Percentiles rank a stretch among this genome's conserved stretches.
Evolutionary conservation across 2,113 vertebrate species (phyloP).

Genomic region (Camelus bactrianus): DNA sequence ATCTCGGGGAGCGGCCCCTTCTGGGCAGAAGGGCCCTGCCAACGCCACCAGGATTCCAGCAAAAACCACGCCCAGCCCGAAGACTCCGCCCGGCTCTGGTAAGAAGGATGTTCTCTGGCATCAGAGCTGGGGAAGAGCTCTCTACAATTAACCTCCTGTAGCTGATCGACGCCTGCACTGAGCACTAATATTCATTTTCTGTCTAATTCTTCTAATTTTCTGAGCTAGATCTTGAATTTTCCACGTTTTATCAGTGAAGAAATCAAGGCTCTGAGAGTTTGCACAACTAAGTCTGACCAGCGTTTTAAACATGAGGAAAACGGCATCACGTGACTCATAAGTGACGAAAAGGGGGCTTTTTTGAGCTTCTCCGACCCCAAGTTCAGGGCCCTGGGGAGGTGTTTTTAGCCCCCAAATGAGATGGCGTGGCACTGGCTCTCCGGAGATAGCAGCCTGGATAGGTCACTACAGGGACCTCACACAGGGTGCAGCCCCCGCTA

Average conservation of each 20-base stretch:
- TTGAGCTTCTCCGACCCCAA: not conserved
- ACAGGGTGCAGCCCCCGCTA: not conserved
- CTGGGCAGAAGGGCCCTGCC: slow-evolving; percentile 88
- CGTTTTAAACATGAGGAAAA: not conserved
- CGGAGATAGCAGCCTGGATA: not conserved
- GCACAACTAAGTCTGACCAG: not conserved
- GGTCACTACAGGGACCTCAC: not conserved
- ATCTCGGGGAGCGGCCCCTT: slow-evolving; percentile 81
- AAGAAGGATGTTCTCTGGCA: slow-evolving; percentile 5
- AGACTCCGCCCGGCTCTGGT: slow-evolving; percentile 89
- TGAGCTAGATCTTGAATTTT: not conserved
- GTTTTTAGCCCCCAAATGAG: not conserved
- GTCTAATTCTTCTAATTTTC: not conserved
- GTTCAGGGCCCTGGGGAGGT: not conserved
- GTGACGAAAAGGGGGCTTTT: not conserved
- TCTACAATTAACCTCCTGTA: fast-evolving
- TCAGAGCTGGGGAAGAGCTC: not conserved
- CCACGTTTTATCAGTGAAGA: not conserved
- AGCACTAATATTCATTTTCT: not conserved
- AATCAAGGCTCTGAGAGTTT: not conserved
- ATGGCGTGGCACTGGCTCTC: not conserved
- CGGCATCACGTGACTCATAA: not conserved
- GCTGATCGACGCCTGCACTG: not conserved
- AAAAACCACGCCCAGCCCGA: slow-evolving; percentile 90
- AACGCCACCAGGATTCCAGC: slow-evolving; percentile 92